Evolutionary conservation across 2,113 vertebrate species (phyloP).

Genomic region (Stegastes partitus): DNA sequence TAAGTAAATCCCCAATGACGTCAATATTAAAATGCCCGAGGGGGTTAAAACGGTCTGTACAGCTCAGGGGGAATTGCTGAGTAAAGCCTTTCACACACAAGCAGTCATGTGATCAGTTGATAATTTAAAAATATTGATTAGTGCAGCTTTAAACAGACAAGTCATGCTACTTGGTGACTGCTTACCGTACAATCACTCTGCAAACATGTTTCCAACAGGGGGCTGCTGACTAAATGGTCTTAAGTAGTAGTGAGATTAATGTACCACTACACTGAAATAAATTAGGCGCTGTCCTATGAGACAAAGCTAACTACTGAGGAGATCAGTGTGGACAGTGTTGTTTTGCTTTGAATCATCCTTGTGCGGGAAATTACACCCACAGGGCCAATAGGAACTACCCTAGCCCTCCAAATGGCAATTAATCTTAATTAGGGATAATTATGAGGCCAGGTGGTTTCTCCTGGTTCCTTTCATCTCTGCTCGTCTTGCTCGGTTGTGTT

Average conservation of each 20-base stretch:
- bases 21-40: too few relatives aligned
- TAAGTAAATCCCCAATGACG: too few relatives aligned
- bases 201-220: neutral
- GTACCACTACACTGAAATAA: constrained; percentile 29
- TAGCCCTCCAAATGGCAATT: constrained; percentile 54
- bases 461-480: constrained; percentile 54
- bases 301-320: constrained; percentile 21
- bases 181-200: neutral
- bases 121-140: neutral
- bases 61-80: neutral
- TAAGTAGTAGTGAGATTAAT: constrained; percentile 15
- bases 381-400: constrained; percentile 36
- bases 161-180: neutral
- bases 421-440: constrained; percentile 67
- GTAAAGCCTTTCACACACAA: neutral
- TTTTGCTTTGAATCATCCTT: constrained; percentile 63
- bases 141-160: neutral
- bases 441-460: constrained; percentile 30
- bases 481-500: constrained; percentile 36
- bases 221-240: neutral
- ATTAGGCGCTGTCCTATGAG: constrained; percentile 8
- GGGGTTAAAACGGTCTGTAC: neutral
- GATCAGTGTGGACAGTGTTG: constrained; percentile 37
- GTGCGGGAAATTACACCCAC: constrained; percentile 59
- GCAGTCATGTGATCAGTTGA: neutral